Evolutionary conservation across 2,113 vertebrate species (phyloP).

Genomic region (Otocyon megalotis): DNA sequence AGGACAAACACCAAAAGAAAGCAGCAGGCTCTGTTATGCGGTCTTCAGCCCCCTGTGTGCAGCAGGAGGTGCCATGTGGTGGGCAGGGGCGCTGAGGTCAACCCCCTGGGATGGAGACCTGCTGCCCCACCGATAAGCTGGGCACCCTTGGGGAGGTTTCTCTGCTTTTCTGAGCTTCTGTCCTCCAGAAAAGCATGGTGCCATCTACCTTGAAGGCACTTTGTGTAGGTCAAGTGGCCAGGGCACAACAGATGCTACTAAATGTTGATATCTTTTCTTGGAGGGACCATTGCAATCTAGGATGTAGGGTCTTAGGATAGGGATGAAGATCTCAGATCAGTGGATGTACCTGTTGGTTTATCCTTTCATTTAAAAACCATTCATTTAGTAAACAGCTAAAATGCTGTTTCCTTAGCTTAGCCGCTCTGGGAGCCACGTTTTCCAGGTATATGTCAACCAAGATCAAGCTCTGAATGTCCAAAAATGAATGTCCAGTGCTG

Average conservation of each 20-base stretch:
- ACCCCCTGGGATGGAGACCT: rapidly evolving
- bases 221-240: not conserved
- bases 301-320: not conserved
- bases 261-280: not conserved
- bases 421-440: not conserved
- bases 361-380: not conserved
- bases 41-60: not conserved
- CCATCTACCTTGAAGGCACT: not conserved
- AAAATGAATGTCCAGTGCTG: not conserved
- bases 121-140: not conserved
- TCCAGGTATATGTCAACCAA: not conserved
- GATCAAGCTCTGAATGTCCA: not conserved
- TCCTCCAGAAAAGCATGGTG: not conserved
- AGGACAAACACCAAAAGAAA: not conserved
- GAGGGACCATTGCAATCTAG: rapidly evolving
- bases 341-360: not conserved
- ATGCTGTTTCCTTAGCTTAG: not conserved
- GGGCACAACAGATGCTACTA: rapidly evolving
- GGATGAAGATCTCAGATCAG: not conserved
- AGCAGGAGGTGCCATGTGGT: too few species aligned
- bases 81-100: rapidly evolving
- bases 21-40: not conserved
- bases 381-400: not conserved
- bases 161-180: not conserved
- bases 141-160: not conserved